A percentile compares a stretch with the other conserved stretches of the same genome.
These are phyloP conservation scores for Netelia virgata DNA, from an alignment of 2,888 invertebrate genomes.

Conservation along the genomic window DNA sequence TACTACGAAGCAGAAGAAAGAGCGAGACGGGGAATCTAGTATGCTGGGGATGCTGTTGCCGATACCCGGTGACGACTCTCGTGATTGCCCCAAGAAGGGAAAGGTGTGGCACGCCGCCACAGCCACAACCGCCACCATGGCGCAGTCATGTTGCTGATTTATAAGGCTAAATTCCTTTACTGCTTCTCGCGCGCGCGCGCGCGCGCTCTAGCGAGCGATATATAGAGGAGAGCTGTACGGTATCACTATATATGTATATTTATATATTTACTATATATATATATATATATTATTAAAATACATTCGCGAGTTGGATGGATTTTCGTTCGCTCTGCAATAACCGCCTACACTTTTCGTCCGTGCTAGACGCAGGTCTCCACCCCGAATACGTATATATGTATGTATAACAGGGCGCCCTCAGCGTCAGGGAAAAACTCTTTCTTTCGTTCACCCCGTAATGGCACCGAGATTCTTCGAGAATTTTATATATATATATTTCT, in stretches of 20 bases:
- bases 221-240: conserved; percentile 27
- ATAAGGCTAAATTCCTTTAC: conserved; percentile 84
- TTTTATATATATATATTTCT: neutral
- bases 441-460: conserved; percentile 38
- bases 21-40: conserved; percentile 60
- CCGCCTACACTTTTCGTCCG: conserved; percentile 43
- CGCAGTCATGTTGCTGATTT: conserved; percentile 84
- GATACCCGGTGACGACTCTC: conserved; percentile 84
- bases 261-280: conserved; percentile 20
- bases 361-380: conserved; percentile 25
- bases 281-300: conserved; percentile 25
- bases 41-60: conserved; percentile 81
- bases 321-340: conserved; percentile 58
- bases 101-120: conserved; percentile 83
- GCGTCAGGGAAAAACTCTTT: conserved; percentile 46
- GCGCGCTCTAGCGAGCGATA: conserved; percentile 20
- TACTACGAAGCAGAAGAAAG: conserved; percentile 45
- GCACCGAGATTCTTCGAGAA: conserved; percentile 2
- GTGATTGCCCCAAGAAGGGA: conserved; percentile 85
- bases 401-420: conserved; percentile 43
- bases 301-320: conserved; percentile 49
- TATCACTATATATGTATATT: conserved; percentile 33
- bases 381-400: neutral
- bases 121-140: conserved; percentile 68
- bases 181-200: conserved; percentile 67